These are phyloP conservation scores for Drosophila asahinai DNA, from an alignment of 1,140 invertebrate genomes.

Conservation along the genomic window DNA sequence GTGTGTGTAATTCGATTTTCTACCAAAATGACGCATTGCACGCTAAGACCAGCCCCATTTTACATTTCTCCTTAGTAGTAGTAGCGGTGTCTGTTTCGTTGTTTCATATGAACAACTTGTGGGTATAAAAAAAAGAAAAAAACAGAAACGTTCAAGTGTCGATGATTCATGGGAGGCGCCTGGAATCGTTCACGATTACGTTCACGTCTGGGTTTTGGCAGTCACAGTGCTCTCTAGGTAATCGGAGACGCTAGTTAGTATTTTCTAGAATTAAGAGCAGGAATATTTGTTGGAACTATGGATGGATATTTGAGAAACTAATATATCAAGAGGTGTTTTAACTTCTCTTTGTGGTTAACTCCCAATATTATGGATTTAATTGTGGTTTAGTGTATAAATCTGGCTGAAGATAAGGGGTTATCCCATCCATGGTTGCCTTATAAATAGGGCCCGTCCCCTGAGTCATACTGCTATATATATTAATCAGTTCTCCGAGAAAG, in stretches of 20 bases:
- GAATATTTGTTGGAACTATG: background rate
- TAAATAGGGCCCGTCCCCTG: background rate
- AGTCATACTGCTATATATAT: background rate
- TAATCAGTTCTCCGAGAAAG: background rate
- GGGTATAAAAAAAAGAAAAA: constrained; percentile 20
- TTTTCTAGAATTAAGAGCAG: background rate
- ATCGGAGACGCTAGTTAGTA: constrained; percentile 11
- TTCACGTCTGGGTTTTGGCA: constrained; percentile 3
- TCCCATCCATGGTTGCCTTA: no score
- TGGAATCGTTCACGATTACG: constrained; percentile 34
- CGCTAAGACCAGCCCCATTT: constrained; percentile 13
- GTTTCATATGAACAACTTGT: constrained; percentile 65
- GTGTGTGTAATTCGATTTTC: constrained; percentile 78
- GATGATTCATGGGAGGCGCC: constrained; percentile 44
- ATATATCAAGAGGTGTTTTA: no score
- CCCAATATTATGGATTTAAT: background rate
- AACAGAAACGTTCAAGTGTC: constrained; percentile 32
- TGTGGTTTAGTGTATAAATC: background rate
- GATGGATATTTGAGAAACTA: background rate
- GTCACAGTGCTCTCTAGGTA: constrained; percentile 22
- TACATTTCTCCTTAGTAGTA: constrained; percentile 8
- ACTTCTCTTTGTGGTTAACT: no score
- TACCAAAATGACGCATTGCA: constrained; percentile 74
- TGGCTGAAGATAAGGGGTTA: background rate
- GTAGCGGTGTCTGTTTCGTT: constrained; percentile 44